Percentiles rank a stretch among this genome's conserved stretches.
phyloP scores from a whole-genome alignment of 2,797 vertebrate genomes.

The Arnoldichthys spilopterus region DNA sequence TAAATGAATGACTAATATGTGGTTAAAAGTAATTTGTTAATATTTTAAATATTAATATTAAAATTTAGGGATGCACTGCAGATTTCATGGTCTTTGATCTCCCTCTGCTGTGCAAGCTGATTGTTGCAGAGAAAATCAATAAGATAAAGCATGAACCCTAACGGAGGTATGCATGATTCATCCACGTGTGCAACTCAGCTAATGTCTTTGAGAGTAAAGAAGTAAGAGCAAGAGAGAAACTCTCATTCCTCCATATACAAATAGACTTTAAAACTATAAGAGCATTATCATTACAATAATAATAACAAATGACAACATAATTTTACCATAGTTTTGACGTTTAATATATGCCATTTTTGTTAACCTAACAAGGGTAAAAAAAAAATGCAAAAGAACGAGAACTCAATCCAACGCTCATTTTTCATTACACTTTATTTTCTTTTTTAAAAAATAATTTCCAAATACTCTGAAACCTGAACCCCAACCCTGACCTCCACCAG shows the following conservation, averaged over 20 bases:
- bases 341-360: background rate
- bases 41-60: too few relatives aligned
- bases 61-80: too few relatives aligned
- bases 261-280: background rate
- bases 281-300: background rate
- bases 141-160: background rate
- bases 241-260: background rate
- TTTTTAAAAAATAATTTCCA: conserved; percentile 70
- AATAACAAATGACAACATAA: background rate
- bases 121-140: conserved; percentile 1
- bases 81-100: background rate
- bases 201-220: background rate
- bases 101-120: conserved; percentile 27
- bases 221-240: background rate
- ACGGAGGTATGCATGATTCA: background rate
- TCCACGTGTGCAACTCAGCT: background rate
- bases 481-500: conserved; percentile 68
- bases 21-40: too few relatives aligned
- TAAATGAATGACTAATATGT: too few relatives aligned
- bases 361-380: background rate
- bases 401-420: conserved; percentile 37
- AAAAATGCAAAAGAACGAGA: background rate
- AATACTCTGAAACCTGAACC: conserved; percentile 74
- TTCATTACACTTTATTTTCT: conserved; percentile 66
- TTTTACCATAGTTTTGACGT: too few relatives aligned